Evolutionary conservation across 2,797 vertebrate species (phyloP).

Genomic region (Oreochromis grahami): DNA sequence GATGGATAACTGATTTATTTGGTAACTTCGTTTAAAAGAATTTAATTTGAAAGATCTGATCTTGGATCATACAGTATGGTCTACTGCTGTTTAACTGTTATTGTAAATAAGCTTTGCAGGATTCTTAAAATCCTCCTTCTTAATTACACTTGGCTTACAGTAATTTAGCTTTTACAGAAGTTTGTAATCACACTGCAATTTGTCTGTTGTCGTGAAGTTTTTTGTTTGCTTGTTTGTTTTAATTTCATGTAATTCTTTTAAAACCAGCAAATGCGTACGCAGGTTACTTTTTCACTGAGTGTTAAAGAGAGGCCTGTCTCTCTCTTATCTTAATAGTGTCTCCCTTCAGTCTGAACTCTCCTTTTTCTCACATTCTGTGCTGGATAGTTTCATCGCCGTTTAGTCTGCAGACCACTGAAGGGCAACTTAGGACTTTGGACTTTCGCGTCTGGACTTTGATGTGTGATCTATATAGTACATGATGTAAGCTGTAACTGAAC

Average conservation of each 20-base stretch:
- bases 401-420: not conserved
- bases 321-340: not conserved
- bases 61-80: not conserved
- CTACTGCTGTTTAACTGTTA: not conserved
- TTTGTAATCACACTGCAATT: not conserved
- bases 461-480: not conserved
- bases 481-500: not conserved
- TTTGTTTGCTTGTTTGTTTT: too few relatives aligned
- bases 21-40: not conserved
- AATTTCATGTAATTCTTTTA: too few relatives aligned
- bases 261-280: not conserved
- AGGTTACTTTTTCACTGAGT: too few relatives aligned
- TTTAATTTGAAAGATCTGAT: not conserved
- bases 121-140: not conserved
- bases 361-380: not conserved
- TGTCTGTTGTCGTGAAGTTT: not conserved
- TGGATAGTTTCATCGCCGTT: not conserved
- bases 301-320: not conserved
- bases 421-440: not conserved
- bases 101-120: not conserved
- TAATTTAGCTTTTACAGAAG: not conserved
- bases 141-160: not conserved
- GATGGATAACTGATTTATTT: not conserved
- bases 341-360: not conserved
- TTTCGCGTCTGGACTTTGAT: not conserved